Percentiles rank a stretch among this genome's conserved stretches.
These are phyloP conservation scores for Elachura formosa DNA, from an alignment of 2,113 vertebrate species.

Conservation along the genomic window DNA sequence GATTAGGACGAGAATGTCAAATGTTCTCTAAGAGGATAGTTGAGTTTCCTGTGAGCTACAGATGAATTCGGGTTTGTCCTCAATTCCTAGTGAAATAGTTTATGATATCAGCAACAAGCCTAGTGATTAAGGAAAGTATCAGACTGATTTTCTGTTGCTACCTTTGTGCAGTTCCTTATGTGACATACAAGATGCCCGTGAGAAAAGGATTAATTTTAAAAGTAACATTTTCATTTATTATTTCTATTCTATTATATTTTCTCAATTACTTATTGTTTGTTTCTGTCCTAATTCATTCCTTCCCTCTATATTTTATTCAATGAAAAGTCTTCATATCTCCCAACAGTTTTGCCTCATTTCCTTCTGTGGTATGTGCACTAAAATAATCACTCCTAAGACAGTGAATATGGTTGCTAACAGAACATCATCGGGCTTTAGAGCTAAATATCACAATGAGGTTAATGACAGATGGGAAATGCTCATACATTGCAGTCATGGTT, in stretches of 20 bases:
- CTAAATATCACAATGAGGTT: slow-evolving; percentile 25
- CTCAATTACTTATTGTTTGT: neutral
- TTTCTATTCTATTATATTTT: neutral
- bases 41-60: neutral
- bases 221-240: neutral
- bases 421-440: slow-evolving; percentile 8
- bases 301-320: neutral
- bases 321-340: neutral
- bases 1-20: neutral
- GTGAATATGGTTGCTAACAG: neutral
- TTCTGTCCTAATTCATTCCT: neutral
- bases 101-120: neutral
- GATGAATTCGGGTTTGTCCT: neutral
- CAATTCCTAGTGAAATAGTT: neutral
- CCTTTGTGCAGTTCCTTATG: neutral
- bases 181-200: neutral
- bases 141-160: neutral
- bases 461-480: slow-evolving; percentile 40
- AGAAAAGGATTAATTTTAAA: neutral
- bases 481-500: neutral
- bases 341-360: neutral
- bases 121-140: neutral
- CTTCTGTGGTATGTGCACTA: neutral
- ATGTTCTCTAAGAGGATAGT: neutral
- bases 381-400: slow-evolving; percentile 13